Percentiles rank a stretch among this genome's conserved stretches.
phyloP scores from a whole-genome alignment of 1,140 invertebrate genomes.

The Hirudo medicinalis region DNA sequence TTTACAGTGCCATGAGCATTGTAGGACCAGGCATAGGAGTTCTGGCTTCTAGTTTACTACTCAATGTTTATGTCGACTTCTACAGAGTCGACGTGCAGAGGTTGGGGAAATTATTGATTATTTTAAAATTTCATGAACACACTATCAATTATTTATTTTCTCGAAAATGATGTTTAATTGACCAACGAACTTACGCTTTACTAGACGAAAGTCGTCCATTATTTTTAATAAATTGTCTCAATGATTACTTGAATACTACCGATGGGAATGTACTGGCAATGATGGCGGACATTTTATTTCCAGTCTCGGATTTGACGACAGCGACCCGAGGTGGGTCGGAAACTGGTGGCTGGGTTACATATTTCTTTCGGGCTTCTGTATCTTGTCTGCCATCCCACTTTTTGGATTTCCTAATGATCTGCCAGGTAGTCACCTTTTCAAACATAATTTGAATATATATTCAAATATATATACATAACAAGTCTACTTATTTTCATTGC shows the following conservation, averaged over 20 bases:
- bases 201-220: no score
- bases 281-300: background rate
- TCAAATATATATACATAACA: no score
- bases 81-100: background rate
- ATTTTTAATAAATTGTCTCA: no score
- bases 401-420: slow-evolving; percentile 10
- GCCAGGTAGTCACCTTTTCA: background rate
- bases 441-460: no score
- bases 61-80: background rate
- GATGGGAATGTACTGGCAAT: no score
- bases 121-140: no score
- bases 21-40: slow-evolving; percentile 2
- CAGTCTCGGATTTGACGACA: background rate
- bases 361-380: background rate
- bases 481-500: no score
- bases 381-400: slow-evolving; percentile 4
- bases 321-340: background rate
- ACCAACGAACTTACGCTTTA: no score
- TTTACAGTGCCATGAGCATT: slow-evolving; percentile 4
- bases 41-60: background rate
- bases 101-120: background rate
- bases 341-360: slow-evolving; percentile 10
- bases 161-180: no score
- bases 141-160: no score
- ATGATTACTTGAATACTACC: no score